phyloP scores from a whole-genome alignment of 2,113 vertebrate genomes.

The Epinephelus lanceolatus region DNA sequence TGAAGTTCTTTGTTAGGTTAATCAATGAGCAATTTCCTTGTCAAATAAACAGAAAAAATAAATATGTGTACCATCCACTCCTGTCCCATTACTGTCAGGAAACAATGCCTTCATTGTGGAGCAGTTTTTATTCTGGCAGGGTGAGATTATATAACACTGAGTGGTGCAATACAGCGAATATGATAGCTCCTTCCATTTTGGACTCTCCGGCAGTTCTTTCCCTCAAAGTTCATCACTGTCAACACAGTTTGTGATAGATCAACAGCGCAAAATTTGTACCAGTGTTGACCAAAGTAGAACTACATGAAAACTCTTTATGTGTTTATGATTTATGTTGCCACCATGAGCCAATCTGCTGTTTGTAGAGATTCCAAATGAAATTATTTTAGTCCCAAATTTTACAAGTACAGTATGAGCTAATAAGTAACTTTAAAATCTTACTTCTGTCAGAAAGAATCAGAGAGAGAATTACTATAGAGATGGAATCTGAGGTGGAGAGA shows the following conservation, averaged over 20 bases:
- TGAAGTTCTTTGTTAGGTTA: too few species aligned
- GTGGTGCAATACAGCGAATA: background rate
- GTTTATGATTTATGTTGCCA: too few species aligned
- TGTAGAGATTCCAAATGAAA: background rate
- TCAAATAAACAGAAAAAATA: background rate
- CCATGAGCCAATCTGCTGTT: too few species aligned
- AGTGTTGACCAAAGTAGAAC: too few species aligned
- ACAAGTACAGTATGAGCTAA: background rate
- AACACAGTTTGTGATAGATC: background rate
- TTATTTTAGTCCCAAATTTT: background rate
- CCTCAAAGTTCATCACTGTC: background rate
- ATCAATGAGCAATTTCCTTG: too few species aligned
- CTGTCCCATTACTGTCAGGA: background rate
- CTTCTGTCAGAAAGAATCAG: background rate
- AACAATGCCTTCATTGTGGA: too few species aligned
- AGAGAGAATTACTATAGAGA: background rate
- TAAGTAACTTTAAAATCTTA: background rate
- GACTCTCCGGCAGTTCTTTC: background rate
- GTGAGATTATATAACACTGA: background rate
- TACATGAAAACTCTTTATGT: too few species aligned
- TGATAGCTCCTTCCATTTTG: background rate
- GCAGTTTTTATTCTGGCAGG: background rate
- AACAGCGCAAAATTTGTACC: too few species aligned
- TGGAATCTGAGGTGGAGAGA: conserved; percentile 4
- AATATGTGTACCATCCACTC: background rate